Base-by-base conservation (phyloP, 2,797 vertebrate species). In the Typhlichthys subterraneus region DNA sequence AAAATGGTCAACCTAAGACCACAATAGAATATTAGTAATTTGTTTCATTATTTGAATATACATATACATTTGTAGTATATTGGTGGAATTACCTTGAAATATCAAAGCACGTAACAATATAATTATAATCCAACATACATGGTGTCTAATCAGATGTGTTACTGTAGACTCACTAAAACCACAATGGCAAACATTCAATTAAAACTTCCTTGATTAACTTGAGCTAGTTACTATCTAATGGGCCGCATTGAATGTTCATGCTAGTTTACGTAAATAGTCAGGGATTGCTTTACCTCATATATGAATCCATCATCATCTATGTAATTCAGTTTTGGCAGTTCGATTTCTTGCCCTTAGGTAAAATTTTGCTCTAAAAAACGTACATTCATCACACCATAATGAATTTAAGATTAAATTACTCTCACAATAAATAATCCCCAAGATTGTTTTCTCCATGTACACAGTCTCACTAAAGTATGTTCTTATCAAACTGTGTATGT, bases 301-400 rank as follows among this genome's bases (percentile, higher is more conserved):
- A 55, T 49, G 54, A 70, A 63, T 82, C 69, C 69, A 82, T 80
- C 59, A 51, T 82, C 76, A 83, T 82, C 75, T 77, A 89, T 91
- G 87, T 87, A 90, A 81, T 90, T 92, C 79, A 76, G 71, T 79
- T 87, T 85, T 87, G 86, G 84, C 72, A 83, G 71, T 82, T 65
- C 68, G 75, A 70, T 74, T 76, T 75, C 74, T 73, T 78, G 81
- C 83, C 88, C 80, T 85, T 79, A 82, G 81, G 86, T 81, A 79
- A 85, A 63, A 70, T 70, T 88, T 83, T 79, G 58, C 48, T 42
- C 7, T 42, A 42, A 42, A 42, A 42, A 70, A 62, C 78, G 72
- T 59, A 51, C 59, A 75, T 77, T 67, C 61, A 45, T 70, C 61
- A 59, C 53, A 49, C 65, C 76, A 69, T 79, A 84, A 84, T 75